Evolutionary conservation across 2,797 vertebrate genomes (phyloP), one percentile per base, ranked within the genome.

Genomic region (Lepilemur ruficaudatus): DNA sequence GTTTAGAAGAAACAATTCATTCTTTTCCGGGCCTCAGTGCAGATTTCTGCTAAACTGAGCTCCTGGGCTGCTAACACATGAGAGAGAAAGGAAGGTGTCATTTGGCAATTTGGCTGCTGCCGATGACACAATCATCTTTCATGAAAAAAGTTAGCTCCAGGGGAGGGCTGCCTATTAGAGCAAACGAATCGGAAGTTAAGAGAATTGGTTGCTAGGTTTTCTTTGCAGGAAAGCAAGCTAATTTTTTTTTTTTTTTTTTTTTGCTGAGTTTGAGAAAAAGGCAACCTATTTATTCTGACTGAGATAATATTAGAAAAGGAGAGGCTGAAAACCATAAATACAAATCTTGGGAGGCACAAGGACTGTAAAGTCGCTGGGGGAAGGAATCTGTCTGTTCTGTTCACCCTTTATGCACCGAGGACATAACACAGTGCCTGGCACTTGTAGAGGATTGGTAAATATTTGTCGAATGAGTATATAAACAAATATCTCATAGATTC

Each of bases 171-270:
- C 63, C 61, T 76, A 11, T 85, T 85, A 91, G 52, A 96, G 85
- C 73, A 69, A 63, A 86, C 46, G 78, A 79, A 91, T 63, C 59
- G 59, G n/a, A 86, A 95, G 79, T 96, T 91, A 80, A 79, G 65
- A 96, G 85, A 97, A 95, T 65, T 67, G 57, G 46, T 94, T 96
- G 72, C 92, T 92, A 96, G 57, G 81, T 79, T 93, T 94, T 85
- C 93, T 85, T 89, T 92, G 55, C 1, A 3, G 55, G 52, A 95
- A 94, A 93, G 79, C 70, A 91, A 91, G 82, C 35, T 82, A 57
- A 43, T 80, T 80, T 94, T 87, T 81, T 55, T 76, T 94, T 72
- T 32, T 87, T 83, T 52, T 32, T 65, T 76, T 94, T 72, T 72
- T 93, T 94, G n/a, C 80, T 91, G 88, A 96, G 15, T 93, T 61